A percentile compares a stretch with the other conserved stretches of the same genome.
Evolutionary conservation across 53 echinoderm and acorn worm genomes (phyloP).

Genomic region (Holothuria leucospilota): DNA sequence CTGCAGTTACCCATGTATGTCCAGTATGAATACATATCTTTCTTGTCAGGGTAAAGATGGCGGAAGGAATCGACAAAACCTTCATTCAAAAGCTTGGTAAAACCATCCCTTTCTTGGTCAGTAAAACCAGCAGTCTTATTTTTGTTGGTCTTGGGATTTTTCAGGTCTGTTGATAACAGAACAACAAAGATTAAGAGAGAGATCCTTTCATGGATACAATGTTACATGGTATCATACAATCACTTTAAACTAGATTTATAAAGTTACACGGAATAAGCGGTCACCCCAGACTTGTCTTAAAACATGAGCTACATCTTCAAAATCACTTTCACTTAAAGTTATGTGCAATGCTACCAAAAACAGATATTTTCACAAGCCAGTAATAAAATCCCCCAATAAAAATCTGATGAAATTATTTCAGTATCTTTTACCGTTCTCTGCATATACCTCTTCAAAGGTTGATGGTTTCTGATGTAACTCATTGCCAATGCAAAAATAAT

Average conservation of each 20-base stretch:
- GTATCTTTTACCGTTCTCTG: too few species aligned
- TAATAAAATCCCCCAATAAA: too few species aligned
- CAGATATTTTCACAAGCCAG: too few species aligned
- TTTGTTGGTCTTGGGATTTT: conserved; percentile 91
- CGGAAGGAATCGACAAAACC: conserved; percentile 92
- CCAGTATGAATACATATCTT: conserved; percentile 88
- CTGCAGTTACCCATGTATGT: conserved; percentile 98
- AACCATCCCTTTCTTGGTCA: conserved; percentile 87
- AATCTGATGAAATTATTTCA: too few species aligned
- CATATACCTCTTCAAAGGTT: too few species aligned
- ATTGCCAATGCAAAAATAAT: too few species aligned
- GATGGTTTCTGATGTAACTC: too few species aligned
- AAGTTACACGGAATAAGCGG: too few species aligned
- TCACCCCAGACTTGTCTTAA: background rate
- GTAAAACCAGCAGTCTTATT: conserved; percentile 97
- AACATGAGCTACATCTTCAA: too few species aligned
- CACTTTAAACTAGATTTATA: too few species aligned
- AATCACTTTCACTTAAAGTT: too few species aligned
- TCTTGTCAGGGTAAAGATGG: conserved; percentile 87
- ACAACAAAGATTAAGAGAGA: background rate
- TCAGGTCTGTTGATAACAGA: conserved; percentile 68
- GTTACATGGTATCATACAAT: background rate
- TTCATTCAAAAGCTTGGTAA: conserved; percentile 64
- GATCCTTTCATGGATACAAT: background rate
- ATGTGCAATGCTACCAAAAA: too few species aligned